Base-by-base conservation (phyloP, 2,888 invertebrate species). In the Nymphalis urticae region DNA sequence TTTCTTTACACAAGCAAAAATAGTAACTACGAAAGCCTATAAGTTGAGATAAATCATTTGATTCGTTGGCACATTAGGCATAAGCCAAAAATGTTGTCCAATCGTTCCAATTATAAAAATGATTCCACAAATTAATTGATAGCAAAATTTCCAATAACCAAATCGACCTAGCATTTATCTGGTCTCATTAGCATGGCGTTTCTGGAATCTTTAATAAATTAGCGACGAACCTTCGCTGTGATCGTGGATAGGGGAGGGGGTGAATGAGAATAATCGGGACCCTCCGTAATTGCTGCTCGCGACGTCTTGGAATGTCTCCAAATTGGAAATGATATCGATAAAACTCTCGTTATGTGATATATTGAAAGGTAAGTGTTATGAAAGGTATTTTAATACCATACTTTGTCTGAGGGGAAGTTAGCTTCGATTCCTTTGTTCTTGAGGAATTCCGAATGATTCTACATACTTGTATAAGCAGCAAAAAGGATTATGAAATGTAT, bases 291-390 rank as follows among this genome's bases (percentile, higher is more conserved):
- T 82, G 80, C 78, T 73, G 78, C 73, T 76, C 72, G 73, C 75
- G 78, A 76, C 79, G 79, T 76, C 79, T 81, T 84, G 83, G 84
- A 85, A 82, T 82, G 75, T 75, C 80, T 81, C 84, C 85, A 84
- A 85, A 82, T 84, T 83, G 82, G 76, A 79, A 75, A 79, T 76
- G 76, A 80, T 81, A 81, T 80, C 76, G 77, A 79, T 75, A 76
- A 77, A 74, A 79, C 75, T 76, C 75, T 73, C 71, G 73, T 73
- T 71, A 73, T 72, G 73, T 73, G 72, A 75, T 70, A 70, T 72
- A 71, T 72, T 73, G 69, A 64, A 71, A 69, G 71, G 68, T 74
- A 75, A 68, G 70, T 68, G 66, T 69, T 73, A 73, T 72, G 59
- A 70, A 72, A 73, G 72, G 67, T 65, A 73, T 73, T 63, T 67